phyloP scores from a whole-genome alignment of 2,797 vertebrate genomes.

The Naso thynnoides region DNA sequence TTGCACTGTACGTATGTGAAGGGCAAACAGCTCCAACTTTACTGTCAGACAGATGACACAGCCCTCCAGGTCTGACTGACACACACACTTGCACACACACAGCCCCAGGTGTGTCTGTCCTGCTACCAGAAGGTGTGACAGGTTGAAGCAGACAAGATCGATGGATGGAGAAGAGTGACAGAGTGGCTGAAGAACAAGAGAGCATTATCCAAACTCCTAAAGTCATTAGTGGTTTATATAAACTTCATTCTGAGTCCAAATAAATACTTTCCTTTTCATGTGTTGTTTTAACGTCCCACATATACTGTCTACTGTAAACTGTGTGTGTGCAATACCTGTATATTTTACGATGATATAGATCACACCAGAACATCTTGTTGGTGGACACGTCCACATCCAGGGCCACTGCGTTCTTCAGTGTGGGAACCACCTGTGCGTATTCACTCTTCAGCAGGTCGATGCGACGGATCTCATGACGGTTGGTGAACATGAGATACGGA shows the following conservation, averaged over 20 bases:
- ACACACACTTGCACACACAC: constrained; percentile 11
- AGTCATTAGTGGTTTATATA: constrained; percentile 4
- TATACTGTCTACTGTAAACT: not conserved
- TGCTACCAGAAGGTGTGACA: constrained; percentile 66
- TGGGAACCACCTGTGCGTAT: constrained; percentile 93
- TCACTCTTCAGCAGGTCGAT: constrained; percentile 94
- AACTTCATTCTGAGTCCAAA: not conserved
- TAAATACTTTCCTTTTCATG: not conserved
- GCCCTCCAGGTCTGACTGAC: constrained; percentile 58
- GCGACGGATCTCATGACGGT: constrained; percentile 95
- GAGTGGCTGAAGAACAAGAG: constrained; percentile 5
- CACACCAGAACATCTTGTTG: constrained; percentile 98
- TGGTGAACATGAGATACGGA: constrained; percentile 96
- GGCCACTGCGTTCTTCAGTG: constrained; percentile 96
- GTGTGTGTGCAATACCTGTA: constrained; percentile 88
- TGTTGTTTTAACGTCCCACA: not conserved
- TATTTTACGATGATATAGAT: constrained; percentile 95
- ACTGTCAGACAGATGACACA: constrained; percentile 56
- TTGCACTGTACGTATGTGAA: constrained; percentile 53
- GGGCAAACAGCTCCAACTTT: constrained; percentile 71
- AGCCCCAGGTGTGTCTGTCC: constrained; percentile 43
- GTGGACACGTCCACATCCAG: constrained; percentile 95
- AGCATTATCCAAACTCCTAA: constrained; percentile 31
- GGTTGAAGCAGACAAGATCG: constrained; percentile 64
- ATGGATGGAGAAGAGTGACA: constrained; percentile 53